Conservation (phyloP, 1,140 invertebrate genomes). For the Sipha flava region DNA sequence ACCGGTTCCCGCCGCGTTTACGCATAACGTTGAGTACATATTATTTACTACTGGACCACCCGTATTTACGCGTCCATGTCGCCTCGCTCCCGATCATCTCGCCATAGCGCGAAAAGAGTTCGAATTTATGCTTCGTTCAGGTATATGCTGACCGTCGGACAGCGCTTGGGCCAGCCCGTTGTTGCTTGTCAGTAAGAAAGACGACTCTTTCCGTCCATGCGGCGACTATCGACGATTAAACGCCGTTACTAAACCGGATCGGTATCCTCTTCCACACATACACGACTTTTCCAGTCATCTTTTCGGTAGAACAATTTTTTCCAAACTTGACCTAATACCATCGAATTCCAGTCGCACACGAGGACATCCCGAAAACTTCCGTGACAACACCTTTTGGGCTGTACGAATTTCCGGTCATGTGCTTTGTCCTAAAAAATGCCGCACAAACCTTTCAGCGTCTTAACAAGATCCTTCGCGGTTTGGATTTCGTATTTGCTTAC, state of each 20-base stretch:
- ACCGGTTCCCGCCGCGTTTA: neutral
- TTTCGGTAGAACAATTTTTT: slow-evolving; percentile 44
- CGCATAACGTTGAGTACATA: neutral
- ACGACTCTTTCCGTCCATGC: slow-evolving; percentile 42
- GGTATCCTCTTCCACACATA: slow-evolving; percentile 43
- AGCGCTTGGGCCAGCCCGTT: slow-evolving; percentile 45
- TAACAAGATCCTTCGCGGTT: slow-evolving; percentile 41
- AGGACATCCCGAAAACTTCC: slow-evolving; percentile 43
- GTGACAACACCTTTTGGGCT: slow-evolving; percentile 42
- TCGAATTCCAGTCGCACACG: slow-evolving; percentile 42
- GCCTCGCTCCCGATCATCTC: neutral
- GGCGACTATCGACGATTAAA: slow-evolving; percentile 47
- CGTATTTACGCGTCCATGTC: neutral
- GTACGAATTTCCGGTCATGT: slow-evolving; percentile 42
- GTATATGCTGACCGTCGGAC: slow-evolving; percentile 42
- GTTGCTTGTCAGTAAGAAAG: slow-evolving; percentile 42
- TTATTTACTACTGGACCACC: slow-evolving; percentile 12
- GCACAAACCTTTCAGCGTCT: neutral
- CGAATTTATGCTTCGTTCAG: slow-evolving; percentile 34
- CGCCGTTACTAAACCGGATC: slow-evolving; percentile 39
- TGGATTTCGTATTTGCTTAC: slow-evolving; percentile 42
- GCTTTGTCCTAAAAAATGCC: slow-evolving; percentile 44
- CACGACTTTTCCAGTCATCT: slow-evolving; percentile 42
- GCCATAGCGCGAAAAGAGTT: neutral
- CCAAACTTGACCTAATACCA: slow-evolving; percentile 48